Base-by-base conservation (phyloP, 2,113 vertebrate genomes). In the Saccopteryx bilineata region DNA sequence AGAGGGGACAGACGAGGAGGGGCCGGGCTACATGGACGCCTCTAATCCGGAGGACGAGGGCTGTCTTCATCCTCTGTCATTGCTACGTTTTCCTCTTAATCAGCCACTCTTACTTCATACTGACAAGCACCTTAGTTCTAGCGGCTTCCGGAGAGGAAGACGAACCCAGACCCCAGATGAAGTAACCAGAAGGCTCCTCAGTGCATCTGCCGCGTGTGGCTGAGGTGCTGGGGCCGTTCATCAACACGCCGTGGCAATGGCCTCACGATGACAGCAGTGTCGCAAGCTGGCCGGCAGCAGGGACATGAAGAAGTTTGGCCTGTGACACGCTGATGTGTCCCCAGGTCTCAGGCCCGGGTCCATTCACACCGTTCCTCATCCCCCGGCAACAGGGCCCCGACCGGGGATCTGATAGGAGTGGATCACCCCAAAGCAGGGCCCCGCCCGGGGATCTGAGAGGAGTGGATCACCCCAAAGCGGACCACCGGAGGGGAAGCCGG, bases 231-330 rank as follows among this genome's bases (percentile, higher is more conserved):
- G 9, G 72, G 31, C 33, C 80, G 91, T 88, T 58, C 74, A 52
- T 78, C 96, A 66, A 91, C 76, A 90, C 80, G 75, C 87, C 23
- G 79, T 75, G 94, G 92, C 12, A 81, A 83, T 96, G 98, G 96
- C 97, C 97, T 93, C 94, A 90, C 93, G 61, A 12, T 65, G 95
- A 75, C 33, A 66, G 87, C 88, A 75, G 50, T 24, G 13, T 65
- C 80, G 69, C 24, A 72, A 94, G 95, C 93, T 7, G 31, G 94
- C 91, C 33, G 28, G 80, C 89, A 54, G 82, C 87, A 84, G 94
- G 69, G 85, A 97, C 96, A 33, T 86, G 96, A 96, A 94, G 95
- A 75, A 0, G 9, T 85, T 60, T 84, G 95, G 97, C 96, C 88
- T 93, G 93, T 97, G 97, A 97, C 96, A 95, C 82, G 87, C 80